Base-by-base conservation (phyloP, 2,113 vertebrate genomes). In the Rhinichthys klamathensis region DNA sequence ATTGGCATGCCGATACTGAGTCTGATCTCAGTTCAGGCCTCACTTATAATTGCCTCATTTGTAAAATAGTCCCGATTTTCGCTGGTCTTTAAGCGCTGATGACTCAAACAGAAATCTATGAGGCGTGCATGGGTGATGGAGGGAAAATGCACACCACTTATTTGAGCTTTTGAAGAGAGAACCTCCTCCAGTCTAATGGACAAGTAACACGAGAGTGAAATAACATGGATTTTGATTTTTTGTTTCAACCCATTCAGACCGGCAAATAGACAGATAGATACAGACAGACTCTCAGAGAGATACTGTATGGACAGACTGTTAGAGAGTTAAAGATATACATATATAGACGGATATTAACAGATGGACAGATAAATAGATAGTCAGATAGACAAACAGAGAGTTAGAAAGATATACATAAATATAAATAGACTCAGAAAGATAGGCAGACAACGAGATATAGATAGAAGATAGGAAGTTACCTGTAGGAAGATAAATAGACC, bases 21-120 rank as follows among this genome's bases (percentile, higher is more conserved):
- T 85, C 85, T 88, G 90, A 91, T 93, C 90, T 90, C 91, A 88
- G 90, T 92, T 93, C 91, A 92, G 87, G 32, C 85, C 85, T 84
- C 85, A 69, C 86, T 90, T 83, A 90, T 93, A 92, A 94, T 93
- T 91, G 91, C 89, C 92, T 93, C 90, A 90, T 93, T 94, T 92
- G 87, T 93, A 88, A 92, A 93, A 94, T 92, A 91, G 84, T 89
- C 90, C 90, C 91, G 92, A 92, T 88, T 91, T 92, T 90, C 84
- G 56, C 84, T 35, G 67, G 87, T 88, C 83, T 76, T 90, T 87
- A 30, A 58, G 89, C 72, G 92, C 90, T 92, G 93, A 92, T 79
- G 89, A 87, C 83, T 88, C 85, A 89, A 89, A 90, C 87, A 84
- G 80, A 84, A 85, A 87, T 92, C 89, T 82, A 65, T 87, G 85